Evolutionary conservation across 2,113 vertebrate genomes (phyloP).

Genomic region (Litocranius walleri): DNA sequence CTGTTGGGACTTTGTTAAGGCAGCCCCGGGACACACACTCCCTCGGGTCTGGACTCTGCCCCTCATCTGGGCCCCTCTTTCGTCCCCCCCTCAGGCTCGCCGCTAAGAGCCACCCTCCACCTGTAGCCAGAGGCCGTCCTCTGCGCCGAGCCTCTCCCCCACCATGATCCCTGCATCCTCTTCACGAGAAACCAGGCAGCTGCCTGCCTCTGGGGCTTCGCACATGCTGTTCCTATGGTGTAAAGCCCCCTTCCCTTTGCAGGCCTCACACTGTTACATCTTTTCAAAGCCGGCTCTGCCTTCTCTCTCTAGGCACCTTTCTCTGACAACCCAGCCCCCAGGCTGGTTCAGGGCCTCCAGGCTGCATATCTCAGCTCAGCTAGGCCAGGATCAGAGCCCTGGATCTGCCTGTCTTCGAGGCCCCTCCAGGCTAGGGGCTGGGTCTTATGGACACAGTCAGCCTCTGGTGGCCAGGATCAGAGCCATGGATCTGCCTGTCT

Average conservation of each 20-base stretch:
- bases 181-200: neutral
- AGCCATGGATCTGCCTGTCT: neutral
- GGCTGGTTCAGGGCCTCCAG: neutral
- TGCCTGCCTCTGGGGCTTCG: neutral
- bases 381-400: neutral
- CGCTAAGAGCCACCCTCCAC: neutral
- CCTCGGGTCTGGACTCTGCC: neutral
- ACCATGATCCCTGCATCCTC: neutral
- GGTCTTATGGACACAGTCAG: neutral
- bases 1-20: neutral
- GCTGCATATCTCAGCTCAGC: neutral
- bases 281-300: neutral
- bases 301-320: neutral
- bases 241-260: neutral
- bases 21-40: neutral
- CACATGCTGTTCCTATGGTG: neutral
- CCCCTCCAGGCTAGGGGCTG: neutral
- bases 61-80: accelerated
- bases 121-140: neutral
- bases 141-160: neutral
- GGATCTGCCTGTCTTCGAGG: neutral
- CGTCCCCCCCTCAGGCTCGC: neutral
- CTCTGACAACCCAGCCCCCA: neutral
- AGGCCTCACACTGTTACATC: neutral
- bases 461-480: neutral